Percentiles rank a stretch among this genome's conserved stretches.
Evolutionary conservation across 2,888 invertebrate species (phyloP).

Genomic region (Yponomeuta plumbellus): DNA sequence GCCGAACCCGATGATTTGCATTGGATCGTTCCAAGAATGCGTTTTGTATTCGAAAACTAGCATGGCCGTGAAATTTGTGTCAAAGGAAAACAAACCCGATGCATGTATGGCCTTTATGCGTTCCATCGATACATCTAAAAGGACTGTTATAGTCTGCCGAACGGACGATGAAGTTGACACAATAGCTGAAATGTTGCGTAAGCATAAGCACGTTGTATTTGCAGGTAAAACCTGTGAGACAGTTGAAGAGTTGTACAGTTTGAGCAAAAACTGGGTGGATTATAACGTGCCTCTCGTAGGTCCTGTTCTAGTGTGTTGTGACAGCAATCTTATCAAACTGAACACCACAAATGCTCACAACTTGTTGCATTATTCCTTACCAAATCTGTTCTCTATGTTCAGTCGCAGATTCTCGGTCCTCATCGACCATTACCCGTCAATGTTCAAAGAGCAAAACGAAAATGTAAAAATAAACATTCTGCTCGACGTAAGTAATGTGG

Average conservation of each 20-base stretch:
- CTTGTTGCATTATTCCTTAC: constrained; percentile 84
- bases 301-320: constrained; percentile 81
- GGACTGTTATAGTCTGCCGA: constrained; percentile 80
- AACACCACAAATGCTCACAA: constrained; percentile 79
- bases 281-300: constrained; percentile 56
- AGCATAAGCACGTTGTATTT: constrained; percentile 40
- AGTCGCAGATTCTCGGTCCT: constrained; percentile 82
- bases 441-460: constrained; percentile 41
- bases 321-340: constrained; percentile 78
- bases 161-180: constrained; percentile 72
- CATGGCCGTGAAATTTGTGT: constrained; percentile 51
- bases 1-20: constrained; percentile 79
- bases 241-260: constrained; percentile 52
- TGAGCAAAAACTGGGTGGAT: constrained; percentile 54
- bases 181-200: constrained; percentile 39
- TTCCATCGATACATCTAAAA: constrained; percentile 57
- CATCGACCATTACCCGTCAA: constrained; percentile 75
- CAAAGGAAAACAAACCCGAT: constrained; percentile 56
- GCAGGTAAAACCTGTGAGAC: constrained; percentile 52
- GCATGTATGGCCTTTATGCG: constrained; percentile 67
- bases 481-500: constrained; percentile 75
- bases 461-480: constrained; percentile 69
- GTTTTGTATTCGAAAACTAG: constrained; percentile 80
- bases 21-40: constrained; percentile 85
- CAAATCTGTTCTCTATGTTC: constrained; percentile 80